Percentiles rank a stretch among this genome's conserved stretches.
These are phyloP conservation scores for Leptopilina drosophilae DNA, from an alignment of 2,888 invertebrate species.

Conservation along the genomic window DNA sequence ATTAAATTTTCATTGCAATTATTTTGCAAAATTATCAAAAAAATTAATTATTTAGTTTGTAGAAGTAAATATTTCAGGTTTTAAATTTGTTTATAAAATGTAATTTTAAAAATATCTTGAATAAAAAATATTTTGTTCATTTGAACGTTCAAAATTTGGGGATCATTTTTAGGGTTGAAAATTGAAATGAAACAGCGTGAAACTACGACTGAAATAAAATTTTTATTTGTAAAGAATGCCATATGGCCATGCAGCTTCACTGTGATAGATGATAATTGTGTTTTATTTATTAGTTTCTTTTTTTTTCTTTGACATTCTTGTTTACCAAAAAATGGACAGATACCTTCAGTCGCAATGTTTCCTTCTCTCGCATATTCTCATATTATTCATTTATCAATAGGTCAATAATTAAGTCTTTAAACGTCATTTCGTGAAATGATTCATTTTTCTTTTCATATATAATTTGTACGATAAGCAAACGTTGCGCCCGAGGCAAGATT, in stretches of 20 bases:
- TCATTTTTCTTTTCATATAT: not conserved
- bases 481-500: conserved; percentile 62
- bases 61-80: too few species aligned
- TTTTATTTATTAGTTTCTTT: conserved; percentile 52
- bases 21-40: too few species aligned
- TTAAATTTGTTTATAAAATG: too few species aligned
- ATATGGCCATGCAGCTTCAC: conserved; percentile 60
- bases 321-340: conserved; percentile 70
- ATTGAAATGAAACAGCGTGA: not conserved
- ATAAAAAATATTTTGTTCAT: too few species aligned
- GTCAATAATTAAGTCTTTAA: conserved; percentile 25
- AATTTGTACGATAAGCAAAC: conserved; percentile 59
- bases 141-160: too few species aligned
- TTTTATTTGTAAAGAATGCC: conserved; percentile 62
- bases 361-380: conserved; percentile 49
- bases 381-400: not conserved
- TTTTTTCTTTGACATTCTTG: conserved; percentile 59
- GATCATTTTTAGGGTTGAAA: too few species aligned
- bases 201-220: conserved; percentile 57
- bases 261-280: conserved; percentile 55
- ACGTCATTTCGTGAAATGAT: conserved; percentile 20
- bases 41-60: too few species aligned
- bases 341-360: conserved; percentile 60
- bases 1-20: too few species aligned
- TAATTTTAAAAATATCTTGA: too few species aligned